Evolutionary conservation across 2,113 vertebrate genomes (phyloP), one percentile per base, ranked within the genome.

Genomic region (Pungitius pungitius): DNA sequence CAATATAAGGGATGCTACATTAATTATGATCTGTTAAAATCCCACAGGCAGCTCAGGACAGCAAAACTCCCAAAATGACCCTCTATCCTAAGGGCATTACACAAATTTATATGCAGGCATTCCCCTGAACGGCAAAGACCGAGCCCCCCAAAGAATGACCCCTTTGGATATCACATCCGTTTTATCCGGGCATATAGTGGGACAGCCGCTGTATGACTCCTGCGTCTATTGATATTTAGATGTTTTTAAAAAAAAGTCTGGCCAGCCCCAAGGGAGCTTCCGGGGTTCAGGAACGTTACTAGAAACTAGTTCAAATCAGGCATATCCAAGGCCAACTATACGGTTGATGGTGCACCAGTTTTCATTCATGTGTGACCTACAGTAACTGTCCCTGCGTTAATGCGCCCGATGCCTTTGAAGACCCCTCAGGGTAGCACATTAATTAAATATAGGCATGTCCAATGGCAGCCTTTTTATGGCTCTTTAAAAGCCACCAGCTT

Each of bases 241-340:
- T n/a, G n/a, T n/a, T n/a, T n/a, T n/a, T n/a, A n/a, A 87, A 78
- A 67, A 71, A 67, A 40, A 65, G 55, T 57, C 37, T 57, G 57
- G 8, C 18, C 33, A 47, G 72, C 72, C 77, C 77, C 71, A 75
- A 35, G 49, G 54, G 77, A 75, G 35, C 20, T 63, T 69, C 56
- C 37, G 6, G 30, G 22, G 7, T 62, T 47, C 45, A 42, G 27
- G 26, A 70, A 75, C 80, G 55, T 73, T 78, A n/a, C n/a, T n/a
- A n/a, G n/a, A 64, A 78, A 78, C 67, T n/a, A 83, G 75, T 73
- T 78, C 35, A 64, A 49, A 73, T 73, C 69, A 39, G 14, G 57
- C 57, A 43, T 63, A 54, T 49, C 52, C 58, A 56, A 73, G 70
- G 69, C 40, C 27, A 12, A 43, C 42, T 43, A 54, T 62, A 60